Percentiles rank a stretch among this genome's conserved stretches.
These are phyloP conservation scores for Flabesymbios commensalis DNA, from an alignment of 2,888 invertebrate genomes.

Conservation along the genomic window DNA sequence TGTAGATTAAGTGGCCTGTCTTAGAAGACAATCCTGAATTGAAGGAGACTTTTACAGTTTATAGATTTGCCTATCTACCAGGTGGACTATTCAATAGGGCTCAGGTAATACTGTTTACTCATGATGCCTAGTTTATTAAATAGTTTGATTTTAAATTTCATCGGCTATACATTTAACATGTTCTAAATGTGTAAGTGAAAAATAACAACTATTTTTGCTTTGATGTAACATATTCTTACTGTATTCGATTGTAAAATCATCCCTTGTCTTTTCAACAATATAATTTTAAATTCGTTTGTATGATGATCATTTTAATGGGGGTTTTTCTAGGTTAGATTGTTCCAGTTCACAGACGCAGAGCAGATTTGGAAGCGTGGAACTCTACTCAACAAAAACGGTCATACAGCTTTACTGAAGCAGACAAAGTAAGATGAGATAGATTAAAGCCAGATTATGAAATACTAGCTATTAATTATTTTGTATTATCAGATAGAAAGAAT, in stretches of 20 bases:
- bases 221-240: too few species aligned
- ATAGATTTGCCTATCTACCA: conserved; percentile 58
- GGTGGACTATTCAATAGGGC: conserved; percentile 59
- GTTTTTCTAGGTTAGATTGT: conserved; percentile 50
- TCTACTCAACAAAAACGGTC: conserved; percentile 56
- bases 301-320: neutral
- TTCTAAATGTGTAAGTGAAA: too few species aligned
- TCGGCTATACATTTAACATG: too few species aligned
- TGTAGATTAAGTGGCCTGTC: conserved; percentile 50
- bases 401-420: conserved; percentile 43
- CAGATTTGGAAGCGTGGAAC: conserved; percentile 59
- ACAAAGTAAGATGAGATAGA: conserved; percentile 5
- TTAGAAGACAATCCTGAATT: conserved; percentile 24
- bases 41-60: conserved; percentile 44
- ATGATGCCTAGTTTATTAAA: too few species aligned
- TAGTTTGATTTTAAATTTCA: too few species aligned
- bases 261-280: too few species aligned
- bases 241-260: too few species aligned
- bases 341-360: conserved; percentile 52
- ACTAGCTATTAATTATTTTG: too few species aligned
- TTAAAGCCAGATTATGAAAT: too few species aligned
- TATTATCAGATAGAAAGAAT: too few species aligned
- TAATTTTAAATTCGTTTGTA: too few species aligned
- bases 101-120: conserved; percentile 38
- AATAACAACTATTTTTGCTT: too few species aligned